Base-by-base conservation (phyloP, 2,113 vertebrate genomes). In the Bothrops jararaca region DNA sequence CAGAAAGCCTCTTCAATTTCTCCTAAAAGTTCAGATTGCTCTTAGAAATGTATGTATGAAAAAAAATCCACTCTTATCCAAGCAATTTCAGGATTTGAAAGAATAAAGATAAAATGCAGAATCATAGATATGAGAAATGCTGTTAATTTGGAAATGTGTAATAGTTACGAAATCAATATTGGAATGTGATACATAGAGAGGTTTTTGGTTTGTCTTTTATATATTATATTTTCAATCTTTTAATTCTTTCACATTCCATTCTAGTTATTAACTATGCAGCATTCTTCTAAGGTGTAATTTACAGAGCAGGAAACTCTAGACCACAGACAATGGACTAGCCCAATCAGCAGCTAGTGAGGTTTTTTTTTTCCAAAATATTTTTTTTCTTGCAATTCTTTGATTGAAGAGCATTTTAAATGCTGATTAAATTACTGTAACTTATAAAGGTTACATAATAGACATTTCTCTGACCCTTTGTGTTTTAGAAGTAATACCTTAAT, bases 1-100 rank as follows among this genome's bases (percentile, higher is more conserved):
- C 99, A 99, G 99, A 99, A 99, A 99, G 99, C 99, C 98, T 98
- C 99, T 99, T 99, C 99, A 99, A 99, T 99, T 99, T 99, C 98
- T 98, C 97, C 97, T 97, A 97, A 97, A 99, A 99, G 98, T 99
- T 99, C 97, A 97, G 97, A 96, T 96, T 98, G 97, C 98, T 98
- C 97, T 98, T 98, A 98, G 98, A 98, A 98, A 98, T 96, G 96
- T 96, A 95, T 97, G 95, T 97, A 96, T 94, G 91, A 94, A 96
- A 96, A 95, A 96, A 97, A 95, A 20, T 89, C 45, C 90, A 93
- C 95, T 97, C 97, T 98, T 98, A 98, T 98, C 98, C 97, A 98
- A 98, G 98, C 98, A 99, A 98, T 99, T 99, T 98, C 98, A 98
- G 98, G 98, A 98, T 99, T 99, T 99, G 98, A 97, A 98, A 99